Conservation (phyloP, 2,888 invertebrate genomes). For the Phengaris alcon region DNA sequence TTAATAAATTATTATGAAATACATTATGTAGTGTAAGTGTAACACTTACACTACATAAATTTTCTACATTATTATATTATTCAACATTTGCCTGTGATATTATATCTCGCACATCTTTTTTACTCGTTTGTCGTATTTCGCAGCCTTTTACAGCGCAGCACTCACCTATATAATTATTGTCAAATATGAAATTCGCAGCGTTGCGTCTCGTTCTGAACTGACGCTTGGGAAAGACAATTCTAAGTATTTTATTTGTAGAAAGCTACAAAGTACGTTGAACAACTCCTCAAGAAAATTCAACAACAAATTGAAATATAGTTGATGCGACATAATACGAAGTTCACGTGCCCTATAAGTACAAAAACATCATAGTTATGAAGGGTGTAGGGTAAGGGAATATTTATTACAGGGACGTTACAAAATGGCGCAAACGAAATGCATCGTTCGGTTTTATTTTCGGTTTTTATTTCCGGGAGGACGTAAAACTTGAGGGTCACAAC, state of each 20-base stretch:
- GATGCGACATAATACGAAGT: constrained; percentile 7
- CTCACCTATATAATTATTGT: no score
- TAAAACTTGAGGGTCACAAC: constrained; percentile 16
- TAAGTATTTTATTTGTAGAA: neutral
- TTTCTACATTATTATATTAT: no score
- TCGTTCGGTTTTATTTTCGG: constrained; percentile 16
- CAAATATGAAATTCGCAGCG: no score
- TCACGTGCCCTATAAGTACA: neutral
- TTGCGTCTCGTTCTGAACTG: no score
- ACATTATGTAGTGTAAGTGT: no score
- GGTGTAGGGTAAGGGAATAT: neutral
- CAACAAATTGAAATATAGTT: neutral
- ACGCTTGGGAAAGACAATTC: no score
- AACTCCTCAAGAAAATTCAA: neutral
- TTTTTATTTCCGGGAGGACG: constrained; percentile 9
- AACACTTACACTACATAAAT: no score
- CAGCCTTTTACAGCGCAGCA: no score
- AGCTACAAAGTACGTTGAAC: neutral
- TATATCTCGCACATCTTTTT: no score
- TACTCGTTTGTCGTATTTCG: no score
- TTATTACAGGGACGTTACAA: neutral
- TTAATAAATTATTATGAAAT: no score
- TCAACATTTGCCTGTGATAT: no score
- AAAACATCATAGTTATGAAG: neutral
- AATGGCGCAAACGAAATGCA: neutral